A percentile compares a stretch with the other conserved stretches of the same genome.
These are phyloP conservation scores for Grammomys surdaster DNA, from an alignment of 2,113 vertebrate genomes.

Conservation along the genomic window DNA sequence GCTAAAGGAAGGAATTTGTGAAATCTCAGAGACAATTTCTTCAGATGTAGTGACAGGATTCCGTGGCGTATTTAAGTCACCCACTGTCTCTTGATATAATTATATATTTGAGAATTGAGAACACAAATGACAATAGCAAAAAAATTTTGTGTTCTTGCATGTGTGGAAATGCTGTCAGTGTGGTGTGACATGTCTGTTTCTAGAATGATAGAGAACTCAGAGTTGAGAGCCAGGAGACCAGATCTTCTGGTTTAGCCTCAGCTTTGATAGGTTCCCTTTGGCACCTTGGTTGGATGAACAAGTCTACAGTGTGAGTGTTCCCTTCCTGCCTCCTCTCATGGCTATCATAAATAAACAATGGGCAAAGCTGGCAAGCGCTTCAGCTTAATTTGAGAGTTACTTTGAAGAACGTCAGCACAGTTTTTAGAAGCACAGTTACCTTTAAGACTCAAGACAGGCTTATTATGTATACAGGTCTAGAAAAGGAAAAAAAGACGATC, in stretches of 20 bases:
- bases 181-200: background rate
- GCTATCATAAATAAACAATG: background rate
- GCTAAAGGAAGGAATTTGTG: background rate
- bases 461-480: background rate
- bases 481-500: background rate
- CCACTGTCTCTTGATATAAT: background rate
- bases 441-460: background rate
- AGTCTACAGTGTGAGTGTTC: background rate
- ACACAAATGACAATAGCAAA: background rate
- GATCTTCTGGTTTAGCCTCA: background rate
- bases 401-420: background rate
- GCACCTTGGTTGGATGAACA: background rate
- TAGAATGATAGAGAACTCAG: background rate
- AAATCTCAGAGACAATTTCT: slow-evolving; percentile 21
- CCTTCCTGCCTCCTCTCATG: background rate
- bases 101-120: background rate
- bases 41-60: background rate
- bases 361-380: background rate
- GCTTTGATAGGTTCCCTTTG: background rate
- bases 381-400: slow-evolving; percentile 11
- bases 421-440: background rate
- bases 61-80: slow-evolving; percentile 17
- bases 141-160: background rate
- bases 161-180: background rate
- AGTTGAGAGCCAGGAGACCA: background rate